phyloP scores from a whole-genome alignment of 2,113 vertebrate species.

The Glareola pratincola region DNA sequence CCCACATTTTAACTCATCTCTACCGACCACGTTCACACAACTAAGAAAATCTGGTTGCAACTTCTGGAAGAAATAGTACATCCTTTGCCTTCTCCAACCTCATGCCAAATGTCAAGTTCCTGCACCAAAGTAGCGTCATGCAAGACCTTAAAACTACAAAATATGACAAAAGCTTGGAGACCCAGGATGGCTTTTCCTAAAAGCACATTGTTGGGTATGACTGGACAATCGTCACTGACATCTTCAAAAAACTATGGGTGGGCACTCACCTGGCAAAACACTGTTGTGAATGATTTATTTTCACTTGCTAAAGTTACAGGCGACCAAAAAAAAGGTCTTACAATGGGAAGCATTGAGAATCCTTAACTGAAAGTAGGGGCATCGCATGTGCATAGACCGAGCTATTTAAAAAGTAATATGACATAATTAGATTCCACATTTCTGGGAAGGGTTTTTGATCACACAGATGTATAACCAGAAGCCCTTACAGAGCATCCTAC shows the following conservation, averaged over 20 bases:
- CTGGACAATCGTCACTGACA: neutral
- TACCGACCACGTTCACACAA: accelerated
- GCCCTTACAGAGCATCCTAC: neutral
- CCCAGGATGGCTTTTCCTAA: neutral
- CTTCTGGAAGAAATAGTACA: neutral
- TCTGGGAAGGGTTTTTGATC: neutral
- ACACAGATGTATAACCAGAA: neutral
- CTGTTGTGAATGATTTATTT: accelerated
- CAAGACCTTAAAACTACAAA: neutral
- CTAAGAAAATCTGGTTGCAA: neutral
- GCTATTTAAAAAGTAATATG: neutral
- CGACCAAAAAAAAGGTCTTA: neutral
- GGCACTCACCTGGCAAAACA: neutral
- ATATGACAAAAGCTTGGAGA: neutral
- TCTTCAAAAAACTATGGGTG: neutral
- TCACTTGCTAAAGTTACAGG: neutral
- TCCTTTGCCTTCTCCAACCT: neutral
- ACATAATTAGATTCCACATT: neutral
- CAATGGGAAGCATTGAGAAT: neutral
- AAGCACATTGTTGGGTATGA: neutral
- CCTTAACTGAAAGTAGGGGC: neutral
- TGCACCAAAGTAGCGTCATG: neutral
- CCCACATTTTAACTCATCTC: neutral
- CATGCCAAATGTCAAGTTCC: neutral
- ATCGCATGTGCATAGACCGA: neutral